These are phyloP conservation scores for Neoaliturus tenellus DNA, from an alignment of 2,888 invertebrate genomes.

Conservation along the genomic window DNA sequence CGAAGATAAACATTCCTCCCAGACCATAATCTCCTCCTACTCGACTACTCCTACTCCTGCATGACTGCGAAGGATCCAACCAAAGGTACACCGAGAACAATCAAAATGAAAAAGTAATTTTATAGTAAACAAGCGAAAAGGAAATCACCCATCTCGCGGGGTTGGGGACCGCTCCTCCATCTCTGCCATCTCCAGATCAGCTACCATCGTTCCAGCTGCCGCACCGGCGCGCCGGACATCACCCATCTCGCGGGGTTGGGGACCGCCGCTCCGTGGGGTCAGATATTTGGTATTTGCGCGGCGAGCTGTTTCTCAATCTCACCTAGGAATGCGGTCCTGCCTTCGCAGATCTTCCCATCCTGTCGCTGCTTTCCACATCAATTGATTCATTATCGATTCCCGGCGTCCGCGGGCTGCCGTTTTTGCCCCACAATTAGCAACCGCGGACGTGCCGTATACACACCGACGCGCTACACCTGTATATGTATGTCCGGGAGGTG, in stretches of 20 bases:
- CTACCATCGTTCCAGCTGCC: no score
- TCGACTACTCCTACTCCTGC: no score
- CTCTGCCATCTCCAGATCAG: no score
- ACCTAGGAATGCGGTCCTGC: slow-evolving; percentile 44
- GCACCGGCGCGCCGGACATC: no score
- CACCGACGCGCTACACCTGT: neutral
- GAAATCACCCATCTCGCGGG: neutral
- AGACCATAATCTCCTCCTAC: no score
- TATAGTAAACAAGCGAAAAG: no score
- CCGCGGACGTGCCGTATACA: slow-evolving; percentile 8
- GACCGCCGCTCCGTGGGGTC: neutral
- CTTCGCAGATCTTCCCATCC: neutral
- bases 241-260: neutral
- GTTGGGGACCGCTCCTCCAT: neutral
- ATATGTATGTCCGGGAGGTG: slow-evolving; percentile 22
- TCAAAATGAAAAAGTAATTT: no score
- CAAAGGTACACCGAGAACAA: no score
- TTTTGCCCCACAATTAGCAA: slow-evolving; percentile 45
- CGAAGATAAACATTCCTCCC: no score
- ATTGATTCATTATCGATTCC: slow-evolving; percentile 48
- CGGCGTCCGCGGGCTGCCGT: slow-evolving; percentile 21
- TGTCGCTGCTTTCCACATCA: slow-evolving; percentile 43
- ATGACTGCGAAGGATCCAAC: no score
- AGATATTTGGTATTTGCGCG: slow-evolving; percentile 45
- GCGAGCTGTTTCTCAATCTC: slow-evolving; percentile 21